These are phyloP conservation scores for Diaprepes abbreviatus DNA, from an alignment of 2,888 invertebrate genomes.

Conservation along the genomic window DNA sequence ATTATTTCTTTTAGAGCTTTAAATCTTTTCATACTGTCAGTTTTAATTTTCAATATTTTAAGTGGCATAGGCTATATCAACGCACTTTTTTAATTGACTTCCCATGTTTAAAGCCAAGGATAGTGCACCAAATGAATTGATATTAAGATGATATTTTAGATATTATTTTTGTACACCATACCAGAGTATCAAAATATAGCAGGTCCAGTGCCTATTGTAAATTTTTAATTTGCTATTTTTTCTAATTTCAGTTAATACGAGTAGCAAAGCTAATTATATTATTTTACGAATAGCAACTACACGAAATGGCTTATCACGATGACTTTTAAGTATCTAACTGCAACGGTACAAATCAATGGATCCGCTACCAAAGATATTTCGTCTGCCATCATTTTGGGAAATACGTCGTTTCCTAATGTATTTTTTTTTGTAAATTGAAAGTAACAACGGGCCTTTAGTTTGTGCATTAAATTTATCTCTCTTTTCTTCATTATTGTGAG, in stretches of 20 bases:
- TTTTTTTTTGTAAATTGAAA: too few species aligned
- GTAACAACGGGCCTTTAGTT: too few species aligned
- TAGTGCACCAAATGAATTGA: conserved; percentile 17
- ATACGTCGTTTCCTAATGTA: neutral
- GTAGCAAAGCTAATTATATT: conserved; percentile 30
- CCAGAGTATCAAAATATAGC: conserved; percentile 22
- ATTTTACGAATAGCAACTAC: conserved; percentile 29
- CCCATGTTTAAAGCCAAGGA: conserved; percentile 33
- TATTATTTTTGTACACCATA: too few species aligned
- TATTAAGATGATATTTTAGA: conserved; percentile 7
- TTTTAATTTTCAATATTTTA: neutral
- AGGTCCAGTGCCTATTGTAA: conserved; percentile 20
- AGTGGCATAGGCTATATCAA: conserved; percentile 14
- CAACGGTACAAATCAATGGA: conserved; percentile 28
- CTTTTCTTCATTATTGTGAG: too few species aligned
- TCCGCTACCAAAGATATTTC: conserved; percentile 20
- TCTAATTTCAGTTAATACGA: conserved; percentile 25
- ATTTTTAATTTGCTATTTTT: conserved; percentile 22
- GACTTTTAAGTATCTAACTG: conserved; percentile 38
- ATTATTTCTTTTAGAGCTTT: conserved; percentile 24
- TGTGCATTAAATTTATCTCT: too few species aligned
- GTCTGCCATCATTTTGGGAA: conserved; percentile 21
- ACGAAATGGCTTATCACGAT: conserved; percentile 32
- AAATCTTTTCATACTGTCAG: too few species aligned
- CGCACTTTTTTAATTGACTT: conserved; percentile 17